Base-by-base conservation (phyloP, 2,113 vertebrate genomes). In the Propithecus coquereli region DNA sequence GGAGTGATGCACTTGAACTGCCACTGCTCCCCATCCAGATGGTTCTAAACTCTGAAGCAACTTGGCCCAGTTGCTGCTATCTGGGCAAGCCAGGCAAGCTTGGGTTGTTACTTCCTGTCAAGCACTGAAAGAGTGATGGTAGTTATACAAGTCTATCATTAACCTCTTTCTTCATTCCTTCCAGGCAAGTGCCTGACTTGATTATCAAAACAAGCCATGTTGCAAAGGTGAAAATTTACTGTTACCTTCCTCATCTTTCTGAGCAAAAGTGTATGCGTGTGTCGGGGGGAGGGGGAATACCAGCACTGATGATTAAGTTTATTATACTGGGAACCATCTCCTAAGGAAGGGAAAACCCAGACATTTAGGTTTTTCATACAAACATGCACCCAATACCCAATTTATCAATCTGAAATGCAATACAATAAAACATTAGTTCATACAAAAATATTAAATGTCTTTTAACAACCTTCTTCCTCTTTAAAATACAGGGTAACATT, bases 371-470 rank as follows among this genome's bases (percentile, higher is more conserved):
- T 95, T 90, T 92, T 94, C 86, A 96, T 2, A 97, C 11, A 87
- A 45, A 93, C 23, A 47, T 32, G 17, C 43, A 85, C 37, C 70
- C 18, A 57, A 40, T 57, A 95, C 32, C 66, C 54, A 87, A 47
- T 93, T 95, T 77, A 94, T 95, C 87, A 16, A 40, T 83, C 77
- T 95, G 85, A 91, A 93, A 95, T 88, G 96, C 95, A 97, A 68
- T 40, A 95, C 20, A 97, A 93, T 73, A 95, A 91, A 94, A 96
- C 66, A 85, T 6, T 43, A 66, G 84, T 76, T 90, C 74, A 91
- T 91, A 96, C 27, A 95, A 97, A 93, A 97, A 96, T 82, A 97
- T 14, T 84, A 68, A 47, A n/a, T 85, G 76, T 59, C 70, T 96
- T 96, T 90, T 95, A 54, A 86, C 50, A 81, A 82, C 13, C 50